phyloP scores from a whole-genome alignment of 2,888 invertebrate genomes.

The Petrolisthes manimaculis region DNA sequence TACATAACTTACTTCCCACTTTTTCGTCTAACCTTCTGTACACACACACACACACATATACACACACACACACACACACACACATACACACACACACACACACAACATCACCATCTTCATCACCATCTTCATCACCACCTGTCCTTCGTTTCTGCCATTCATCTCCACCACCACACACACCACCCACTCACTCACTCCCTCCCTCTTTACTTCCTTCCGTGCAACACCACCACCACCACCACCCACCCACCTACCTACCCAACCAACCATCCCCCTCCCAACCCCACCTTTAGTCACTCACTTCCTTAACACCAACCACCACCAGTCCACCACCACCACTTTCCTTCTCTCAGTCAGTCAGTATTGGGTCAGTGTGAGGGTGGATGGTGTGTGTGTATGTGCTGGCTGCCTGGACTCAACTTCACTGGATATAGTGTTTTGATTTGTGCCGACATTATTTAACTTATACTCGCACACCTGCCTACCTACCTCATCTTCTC shows the following conservation, averaged over 20 bases:
- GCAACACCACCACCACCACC: too few species aligned
- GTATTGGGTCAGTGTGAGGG: too few species aligned
- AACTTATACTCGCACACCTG: too few species aligned
- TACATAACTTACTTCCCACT: background rate
- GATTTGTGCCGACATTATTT: too few species aligned
- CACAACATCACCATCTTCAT: background rate
- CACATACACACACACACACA: background rate
- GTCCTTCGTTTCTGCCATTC: too few species aligned
- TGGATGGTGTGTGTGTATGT: too few species aligned
- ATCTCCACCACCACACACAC: too few species aligned
- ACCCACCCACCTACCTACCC: background rate
- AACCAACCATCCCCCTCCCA: background rate
- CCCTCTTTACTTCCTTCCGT: background rate
- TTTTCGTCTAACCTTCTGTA: background rate
- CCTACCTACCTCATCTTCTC: background rate
- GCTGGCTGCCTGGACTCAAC: too few species aligned
- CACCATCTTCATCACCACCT: too few species aligned
- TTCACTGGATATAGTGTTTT: too few species aligned
- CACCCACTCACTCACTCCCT: background rate
- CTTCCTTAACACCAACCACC: background rate
- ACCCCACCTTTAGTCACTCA: background rate
- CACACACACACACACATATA: background rate
- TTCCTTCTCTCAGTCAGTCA: too few species aligned
- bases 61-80: slow-evolving; percentile 1
- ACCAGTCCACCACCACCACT: too few species aligned